Evolutionary conservation across 2,797 vertebrate genomes (phyloP).

Genomic region (Coilia nasus): DNA sequence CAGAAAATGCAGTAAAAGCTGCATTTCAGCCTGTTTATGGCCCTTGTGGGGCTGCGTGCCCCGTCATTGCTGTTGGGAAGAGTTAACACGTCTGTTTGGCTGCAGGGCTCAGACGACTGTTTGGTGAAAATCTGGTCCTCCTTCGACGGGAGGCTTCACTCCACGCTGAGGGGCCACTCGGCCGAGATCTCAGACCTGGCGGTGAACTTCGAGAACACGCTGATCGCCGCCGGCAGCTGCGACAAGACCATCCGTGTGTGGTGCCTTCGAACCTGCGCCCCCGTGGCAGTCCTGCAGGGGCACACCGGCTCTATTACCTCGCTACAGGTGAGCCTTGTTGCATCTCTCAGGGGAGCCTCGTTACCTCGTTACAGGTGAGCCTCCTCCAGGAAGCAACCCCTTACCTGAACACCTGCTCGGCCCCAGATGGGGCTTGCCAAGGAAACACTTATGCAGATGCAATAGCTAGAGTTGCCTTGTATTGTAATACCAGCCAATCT

Average conservation of each 20-base stretch:
- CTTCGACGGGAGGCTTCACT: constrained; percentile 90
- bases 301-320: constrained; percentile 98
- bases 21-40: too few relatives aligned
- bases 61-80: too few relatives aligned
- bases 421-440: neutral
- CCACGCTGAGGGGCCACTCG: constrained; percentile 93
- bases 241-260: constrained; percentile 97
- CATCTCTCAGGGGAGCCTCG: too few relatives aligned
- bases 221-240: constrained; percentile 97
- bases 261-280: constrained; percentile 97
- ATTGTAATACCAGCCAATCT: neutral
- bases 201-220: constrained; percentile 96
- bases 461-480: neutral
- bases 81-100: neutral
- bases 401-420: too few relatives aligned
- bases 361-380: too few relatives aligned
- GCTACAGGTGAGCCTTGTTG: constrained; percentile 81
- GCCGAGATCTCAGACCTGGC: constrained; percentile 98
- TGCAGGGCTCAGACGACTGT: constrained; percentile 96
- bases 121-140: constrained; percentile 99
- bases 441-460: neutral
- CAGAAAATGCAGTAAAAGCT: neutral
- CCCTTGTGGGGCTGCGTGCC: neutral
- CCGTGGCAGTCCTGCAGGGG: constrained; percentile 94
- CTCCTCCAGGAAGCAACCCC: too few relatives aligned